These are phyloP conservation scores for Sebastes minor DNA, from an alignment of 2,797 vertebrate genomes.

Conservation along the genomic window DNA sequence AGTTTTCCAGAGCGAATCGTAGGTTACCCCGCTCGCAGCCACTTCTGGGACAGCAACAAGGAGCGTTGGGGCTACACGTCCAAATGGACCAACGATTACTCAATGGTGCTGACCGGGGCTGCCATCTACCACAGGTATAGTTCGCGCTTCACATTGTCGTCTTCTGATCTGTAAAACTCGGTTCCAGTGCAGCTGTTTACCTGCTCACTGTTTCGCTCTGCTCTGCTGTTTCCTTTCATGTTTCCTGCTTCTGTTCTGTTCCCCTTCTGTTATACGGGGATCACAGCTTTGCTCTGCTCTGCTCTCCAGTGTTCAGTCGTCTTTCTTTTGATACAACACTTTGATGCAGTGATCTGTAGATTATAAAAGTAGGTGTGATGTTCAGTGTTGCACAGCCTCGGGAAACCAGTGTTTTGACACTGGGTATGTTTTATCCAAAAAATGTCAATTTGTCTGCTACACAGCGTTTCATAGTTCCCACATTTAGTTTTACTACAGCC, in stretches of 20 bases:
- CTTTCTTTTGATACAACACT: constrained; percentile 47
- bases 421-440: constrained; percentile 51
- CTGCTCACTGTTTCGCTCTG: background rate
- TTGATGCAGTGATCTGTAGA: constrained; percentile 65
- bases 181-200: constrained; percentile 12
- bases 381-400: constrained; percentile 46
- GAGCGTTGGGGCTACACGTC: constrained; percentile 99
- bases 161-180: background rate
- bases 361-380: constrained; percentile 52
- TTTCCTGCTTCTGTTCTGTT: background rate
- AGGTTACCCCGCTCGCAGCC: constrained; percentile 97
- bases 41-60: constrained; percentile 98
- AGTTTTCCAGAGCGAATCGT: constrained; percentile 98
- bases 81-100: constrained; percentile 99
- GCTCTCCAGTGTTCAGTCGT: constrained; percentile 37
- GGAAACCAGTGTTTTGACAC: constrained; percentile 53
- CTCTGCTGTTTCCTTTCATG: constrained; percentile 5
- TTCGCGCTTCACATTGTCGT: accelerated
- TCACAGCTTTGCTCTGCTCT: constrained; percentile 28
- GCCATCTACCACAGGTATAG: constrained; percentile 95
- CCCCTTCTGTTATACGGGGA: constrained; percentile 25
- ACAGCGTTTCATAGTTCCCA: constrained; percentile 3
- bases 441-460: constrained; percentile 53
- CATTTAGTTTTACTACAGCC: constrained; percentile 24
- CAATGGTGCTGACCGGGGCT: constrained; percentile 89